Evolutionary conservation across 2,113 vertebrate genomes (phyloP), one percentile per base, ranked within the genome.

Genomic region (Alligator mississippiensis): DNA sequence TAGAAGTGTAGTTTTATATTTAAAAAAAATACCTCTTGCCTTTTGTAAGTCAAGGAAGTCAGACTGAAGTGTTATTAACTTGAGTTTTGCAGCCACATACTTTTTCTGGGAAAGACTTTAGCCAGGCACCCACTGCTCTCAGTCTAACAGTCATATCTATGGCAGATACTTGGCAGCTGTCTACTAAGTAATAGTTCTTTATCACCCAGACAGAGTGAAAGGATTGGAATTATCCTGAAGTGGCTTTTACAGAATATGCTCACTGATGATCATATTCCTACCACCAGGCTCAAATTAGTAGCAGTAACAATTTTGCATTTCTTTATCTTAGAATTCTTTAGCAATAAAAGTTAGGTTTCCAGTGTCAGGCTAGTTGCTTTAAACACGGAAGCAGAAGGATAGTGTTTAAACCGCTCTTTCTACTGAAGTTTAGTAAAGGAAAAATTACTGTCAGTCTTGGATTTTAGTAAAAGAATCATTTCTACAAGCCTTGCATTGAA

Each of bases 61-160:
- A 59, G 15, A 22, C 60, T 10, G 4, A 21, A 16, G 28, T 0
- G 0, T 4, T 38, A 4, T 4, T 21, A 11, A 3, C 4, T 15
- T 10, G 47, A 47, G 64, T n/a, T 77, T 21, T 63, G 77, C 54
- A 82, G 82, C 14, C 6, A 3, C 14, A 2, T 6, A 18, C 38
- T 24, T 18, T 47, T 19, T 16, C 54, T 28, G 28, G 57, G 59
- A 24, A 14, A 6, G 3, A 6, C 16, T 4, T 24, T 14, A 17
- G 13, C 17, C 21, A 24, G 21, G 19, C n/a, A 3, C 25, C 1
- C 0, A 5, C 54, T 77, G 74, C 66, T 12, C n/a, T 16, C 59
- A 3, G 4, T 2, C 1, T 0, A 28, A 0, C 1, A 34, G 47
- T 14, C 70, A 22, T 11, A 34, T 28, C 63, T 30, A 9, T 4